These are phyloP conservation scores for Mormyrops attenuatus DNA, from an alignment of 2,797 vertebrate species.

Conservation along the genomic window DNA sequence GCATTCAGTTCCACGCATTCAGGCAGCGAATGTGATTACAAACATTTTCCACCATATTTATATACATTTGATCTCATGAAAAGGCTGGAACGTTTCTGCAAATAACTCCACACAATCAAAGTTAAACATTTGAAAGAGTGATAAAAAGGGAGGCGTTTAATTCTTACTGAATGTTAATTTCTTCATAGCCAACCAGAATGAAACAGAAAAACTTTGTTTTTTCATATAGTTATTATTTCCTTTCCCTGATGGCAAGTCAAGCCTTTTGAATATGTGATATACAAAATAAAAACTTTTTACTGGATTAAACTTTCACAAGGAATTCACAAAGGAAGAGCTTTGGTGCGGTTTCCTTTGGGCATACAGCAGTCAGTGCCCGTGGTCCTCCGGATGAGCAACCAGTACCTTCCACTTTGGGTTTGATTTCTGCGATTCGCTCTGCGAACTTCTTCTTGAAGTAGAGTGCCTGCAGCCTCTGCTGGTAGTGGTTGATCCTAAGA, in stretches of 20 bases:
- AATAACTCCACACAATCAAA: not conserved
- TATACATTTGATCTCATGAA: not conserved
- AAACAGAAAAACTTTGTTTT: not conserved
- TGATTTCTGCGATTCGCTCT: slow-evolving; percentile 82
- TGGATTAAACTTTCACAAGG: not conserved
- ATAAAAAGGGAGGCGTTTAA: not conserved
- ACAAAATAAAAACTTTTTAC: not conserved
- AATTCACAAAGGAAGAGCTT: not conserved
- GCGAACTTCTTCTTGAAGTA: slow-evolving; percentile 97
- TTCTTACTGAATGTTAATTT: not conserved
- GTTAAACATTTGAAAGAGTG: not conserved
- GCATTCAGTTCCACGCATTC: not conserved
- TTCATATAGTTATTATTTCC: not conserved
- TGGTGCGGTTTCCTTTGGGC: not conserved
- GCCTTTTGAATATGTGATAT: not conserved
- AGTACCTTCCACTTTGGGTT: slow-evolving; percentile 86
- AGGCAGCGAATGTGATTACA: not conserved
- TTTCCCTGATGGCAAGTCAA: not conserved
- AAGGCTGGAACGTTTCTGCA: not conserved
- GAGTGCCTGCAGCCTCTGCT: slow-evolving; percentile 81
- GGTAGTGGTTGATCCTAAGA: slow-evolving; percentile 88
- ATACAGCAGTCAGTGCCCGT: not conserved
- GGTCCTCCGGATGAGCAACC: not conserved
- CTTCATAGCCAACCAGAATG: not conserved
- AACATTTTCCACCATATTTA: not conserved